Percentiles rank a stretch among this genome's conserved stretches.
These are phyloP conservation scores for Sclerodermus sp. DNA, from an alignment of 2,888 invertebrate species.

Conservation along the genomic window DNA sequence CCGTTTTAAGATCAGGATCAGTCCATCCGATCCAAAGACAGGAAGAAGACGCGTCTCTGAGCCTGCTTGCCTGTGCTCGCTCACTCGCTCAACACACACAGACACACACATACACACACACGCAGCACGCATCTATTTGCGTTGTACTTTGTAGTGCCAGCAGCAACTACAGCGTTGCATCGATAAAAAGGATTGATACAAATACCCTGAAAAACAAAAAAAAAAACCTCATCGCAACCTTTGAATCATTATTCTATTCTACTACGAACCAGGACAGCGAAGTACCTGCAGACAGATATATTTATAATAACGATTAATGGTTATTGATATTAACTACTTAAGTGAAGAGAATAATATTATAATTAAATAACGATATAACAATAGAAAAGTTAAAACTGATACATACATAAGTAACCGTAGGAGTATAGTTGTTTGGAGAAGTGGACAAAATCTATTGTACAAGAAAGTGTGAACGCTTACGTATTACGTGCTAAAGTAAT, in stretches of 20 bases:
- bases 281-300: conserved; percentile 54
- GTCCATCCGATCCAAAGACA: no score
- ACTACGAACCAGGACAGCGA: conserved; percentile 48
- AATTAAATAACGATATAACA: background rate
- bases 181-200: no score
- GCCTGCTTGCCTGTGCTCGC: no score
- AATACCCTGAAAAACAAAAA: conserved; percentile 1
- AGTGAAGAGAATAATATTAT: conserved; percentile 15
- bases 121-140: background rate
- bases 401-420: background rate
- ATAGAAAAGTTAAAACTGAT: conserved; percentile 5
- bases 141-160: background rate
- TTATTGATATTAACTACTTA: conserved; percentile 17
- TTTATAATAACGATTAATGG: conserved; percentile 40
- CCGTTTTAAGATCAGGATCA: no score
- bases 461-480: conserved; percentile 24
- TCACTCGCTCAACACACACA: background rate
- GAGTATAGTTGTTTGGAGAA: background rate
- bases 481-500: conserved; percentile 19
- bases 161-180: no score
- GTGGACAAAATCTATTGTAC: conserved; percentile 16
- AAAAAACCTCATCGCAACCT: background rate
- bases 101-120: background rate
- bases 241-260: conserved; percentile 22
- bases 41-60: background rate